These are phyloP conservation scores for Gallinago jamesoni DNA, from an alignment of 2,113 vertebrate species.

Conservation along the genomic window DNA sequence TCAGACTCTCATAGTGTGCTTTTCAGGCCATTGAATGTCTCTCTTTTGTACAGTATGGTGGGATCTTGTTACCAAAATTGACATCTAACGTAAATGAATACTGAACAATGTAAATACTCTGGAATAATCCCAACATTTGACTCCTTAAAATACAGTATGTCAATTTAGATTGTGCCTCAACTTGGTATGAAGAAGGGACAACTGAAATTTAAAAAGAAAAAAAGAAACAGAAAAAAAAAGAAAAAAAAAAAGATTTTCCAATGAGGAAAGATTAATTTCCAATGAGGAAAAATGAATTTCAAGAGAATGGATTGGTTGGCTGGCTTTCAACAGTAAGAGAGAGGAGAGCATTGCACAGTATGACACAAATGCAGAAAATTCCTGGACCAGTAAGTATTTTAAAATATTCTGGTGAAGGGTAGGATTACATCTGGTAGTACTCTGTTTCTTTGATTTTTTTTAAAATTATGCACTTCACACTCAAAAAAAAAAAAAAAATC, in stretches of 20 bases:
- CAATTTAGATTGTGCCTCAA: background rate
- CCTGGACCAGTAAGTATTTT: background rate
- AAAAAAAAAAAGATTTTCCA: background rate
- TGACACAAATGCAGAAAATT: background rate
- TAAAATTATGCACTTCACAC: accelerated
- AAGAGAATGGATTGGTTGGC: background rate
- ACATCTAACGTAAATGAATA: background rate
- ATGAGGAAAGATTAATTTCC: background rate
- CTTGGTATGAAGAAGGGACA: background rate
- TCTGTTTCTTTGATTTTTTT: background rate
- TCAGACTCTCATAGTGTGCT: background rate
- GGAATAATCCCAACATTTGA: background rate
- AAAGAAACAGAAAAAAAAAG: background rate
- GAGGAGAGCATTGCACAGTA: background rate
- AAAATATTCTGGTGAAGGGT: background rate
- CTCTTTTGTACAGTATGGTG: background rate
- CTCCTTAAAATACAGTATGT: background rate
- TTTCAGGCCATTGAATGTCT: background rate
- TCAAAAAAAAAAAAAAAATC: background rate
- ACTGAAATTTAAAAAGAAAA: background rate
- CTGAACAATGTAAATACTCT: background rate
- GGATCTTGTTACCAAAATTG: background rate
- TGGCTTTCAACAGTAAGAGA: background rate
- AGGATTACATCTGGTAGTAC: background rate
- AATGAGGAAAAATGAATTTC: background rate